Percentiles rank a stretch among this genome's conserved stretches.
Conservation (phyloP, 2,113 vertebrate species). For the Nothobranchius kuhntae region DNA sequence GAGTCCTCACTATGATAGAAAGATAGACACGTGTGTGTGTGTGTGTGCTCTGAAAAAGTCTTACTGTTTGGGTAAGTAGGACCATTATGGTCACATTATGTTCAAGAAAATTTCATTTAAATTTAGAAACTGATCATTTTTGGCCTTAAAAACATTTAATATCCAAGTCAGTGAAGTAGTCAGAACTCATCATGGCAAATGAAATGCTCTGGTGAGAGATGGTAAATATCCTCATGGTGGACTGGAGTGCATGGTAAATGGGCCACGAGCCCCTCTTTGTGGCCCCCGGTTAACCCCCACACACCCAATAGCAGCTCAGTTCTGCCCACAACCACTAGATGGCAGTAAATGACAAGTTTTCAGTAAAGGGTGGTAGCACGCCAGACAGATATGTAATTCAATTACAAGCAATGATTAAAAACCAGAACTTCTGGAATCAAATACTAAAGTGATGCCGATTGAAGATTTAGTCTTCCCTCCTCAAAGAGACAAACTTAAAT, state of each 20-base stretch:
- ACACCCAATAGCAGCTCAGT: slow-evolving; percentile 33
- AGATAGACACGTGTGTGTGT: no score
- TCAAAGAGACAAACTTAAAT: slow-evolving; percentile 8
- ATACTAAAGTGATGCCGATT: slow-evolving; percentile 23
- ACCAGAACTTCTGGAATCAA: slow-evolving; percentile 17
- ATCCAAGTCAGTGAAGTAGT: no score
- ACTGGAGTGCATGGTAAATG: no score
- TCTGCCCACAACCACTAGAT: slow-evolving; percentile 52
- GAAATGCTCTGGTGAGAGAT: no score
- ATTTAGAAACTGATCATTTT: background rate
- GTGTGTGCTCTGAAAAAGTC: background rate
- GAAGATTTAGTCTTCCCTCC: slow-evolving; percentile 36
- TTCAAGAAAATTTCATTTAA: slow-evolving; percentile 28
- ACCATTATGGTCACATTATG: slow-evolving; percentile 8
- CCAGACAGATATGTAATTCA: slow-evolving; percentile 19
- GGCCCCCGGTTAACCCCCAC: slow-evolving; percentile 6
- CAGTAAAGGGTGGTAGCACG: background rate
- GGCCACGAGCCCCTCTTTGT: no score
- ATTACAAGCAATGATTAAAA: slow-evolving; percentile 29
- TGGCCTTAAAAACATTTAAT: no score
- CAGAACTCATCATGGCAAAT: no score
- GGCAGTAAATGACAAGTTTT: slow-evolving; percentile 62
- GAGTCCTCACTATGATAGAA: no score
- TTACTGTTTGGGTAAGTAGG: slow-evolving; percentile 30
- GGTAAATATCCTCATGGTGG: no score